Evolutionary conservation across 2,113 vertebrate genomes (phyloP).

Genomic region (Osmerus eperlanus): DNA sequence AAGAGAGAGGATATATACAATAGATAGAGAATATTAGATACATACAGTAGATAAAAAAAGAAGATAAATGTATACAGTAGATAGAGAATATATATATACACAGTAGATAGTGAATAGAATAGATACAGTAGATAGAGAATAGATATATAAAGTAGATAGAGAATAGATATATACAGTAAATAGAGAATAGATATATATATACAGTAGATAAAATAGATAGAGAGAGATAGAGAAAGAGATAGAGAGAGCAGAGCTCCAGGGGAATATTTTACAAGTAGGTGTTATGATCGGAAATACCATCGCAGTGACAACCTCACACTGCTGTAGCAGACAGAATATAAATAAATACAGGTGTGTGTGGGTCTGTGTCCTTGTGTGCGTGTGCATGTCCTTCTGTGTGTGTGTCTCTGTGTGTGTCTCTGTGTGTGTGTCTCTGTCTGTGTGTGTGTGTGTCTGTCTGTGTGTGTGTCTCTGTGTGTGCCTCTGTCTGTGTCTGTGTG

Average conservation of each 20-base stretch:
- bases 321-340: neutral
- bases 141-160: no score
- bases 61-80: no score
- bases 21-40: no score
- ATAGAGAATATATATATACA: no score
- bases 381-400: neutral
- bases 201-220: no score
- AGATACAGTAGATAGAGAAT: no score
- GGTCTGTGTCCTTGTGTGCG: neutral
- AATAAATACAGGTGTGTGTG: neutral
- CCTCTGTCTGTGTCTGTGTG: neutral
- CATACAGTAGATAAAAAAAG: no score
- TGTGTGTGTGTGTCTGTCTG: neutral
- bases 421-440: slow-evolving; percentile 36
- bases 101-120: no score
- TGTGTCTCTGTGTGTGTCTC: neutral
- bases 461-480: neutral
- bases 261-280: slow-evolving; percentile 24
- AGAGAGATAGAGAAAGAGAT: neutral
- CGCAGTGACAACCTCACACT: slow-evolving; percentile 18
- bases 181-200: no score
- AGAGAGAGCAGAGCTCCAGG: neutral
- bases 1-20: no score
- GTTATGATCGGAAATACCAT: slow-evolving; percentile 23
- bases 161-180: no score